Conservation (phyloP, 2,797 vertebrate genomes). For the Sebastes kiyomatsui region DNA sequence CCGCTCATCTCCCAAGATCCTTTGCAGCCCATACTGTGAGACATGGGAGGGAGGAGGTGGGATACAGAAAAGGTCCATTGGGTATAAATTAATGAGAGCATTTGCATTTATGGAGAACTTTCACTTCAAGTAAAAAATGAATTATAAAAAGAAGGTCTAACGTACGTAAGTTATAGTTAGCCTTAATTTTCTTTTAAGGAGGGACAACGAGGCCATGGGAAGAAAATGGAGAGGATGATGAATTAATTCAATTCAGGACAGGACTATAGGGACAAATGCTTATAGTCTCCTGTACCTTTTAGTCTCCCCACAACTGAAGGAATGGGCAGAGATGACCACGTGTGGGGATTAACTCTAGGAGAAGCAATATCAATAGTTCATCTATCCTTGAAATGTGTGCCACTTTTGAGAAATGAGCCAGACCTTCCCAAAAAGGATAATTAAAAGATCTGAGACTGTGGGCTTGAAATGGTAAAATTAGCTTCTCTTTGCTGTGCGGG, state of each 20-base stretch:
- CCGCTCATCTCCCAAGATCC: constrained; percentile 93
- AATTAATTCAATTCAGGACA: constrained; percentile 81
- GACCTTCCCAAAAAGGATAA: constrained; percentile 67
- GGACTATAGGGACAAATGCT: constrained; percentile 76
- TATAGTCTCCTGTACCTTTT: constrained; percentile 69
- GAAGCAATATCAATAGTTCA: constrained; percentile 74
- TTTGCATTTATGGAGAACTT: constrained; percentile 62
- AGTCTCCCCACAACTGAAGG: constrained; percentile 46
- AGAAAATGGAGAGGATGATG: constrained; percentile 72
- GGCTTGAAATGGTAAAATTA: constrained; percentile 66
- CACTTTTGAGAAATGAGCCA: constrained; percentile 77
- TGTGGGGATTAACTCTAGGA: constrained; percentile 65
- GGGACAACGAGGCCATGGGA: constrained; percentile 74
- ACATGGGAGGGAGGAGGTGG: constrained; percentile 19
- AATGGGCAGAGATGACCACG: constrained; percentile 56
- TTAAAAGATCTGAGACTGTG: constrained; percentile 65
- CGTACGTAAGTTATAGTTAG: constrained; percentile 68
- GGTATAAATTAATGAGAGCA: constrained; percentile 68
- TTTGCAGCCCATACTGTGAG: constrained; percentile 91
- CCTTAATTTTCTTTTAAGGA: constrained; percentile 75
- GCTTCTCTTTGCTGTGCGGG: constrained; percentile 36
- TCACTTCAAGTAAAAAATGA: constrained; percentile 50
- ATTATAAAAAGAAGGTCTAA: constrained; percentile 44
- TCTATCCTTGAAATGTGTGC: constrained; percentile 74
- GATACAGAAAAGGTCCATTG: constrained; percentile 36